Conservation (phyloP, 2,797 vertebrate genomes). For the Anolis apletophallus region DNA sequence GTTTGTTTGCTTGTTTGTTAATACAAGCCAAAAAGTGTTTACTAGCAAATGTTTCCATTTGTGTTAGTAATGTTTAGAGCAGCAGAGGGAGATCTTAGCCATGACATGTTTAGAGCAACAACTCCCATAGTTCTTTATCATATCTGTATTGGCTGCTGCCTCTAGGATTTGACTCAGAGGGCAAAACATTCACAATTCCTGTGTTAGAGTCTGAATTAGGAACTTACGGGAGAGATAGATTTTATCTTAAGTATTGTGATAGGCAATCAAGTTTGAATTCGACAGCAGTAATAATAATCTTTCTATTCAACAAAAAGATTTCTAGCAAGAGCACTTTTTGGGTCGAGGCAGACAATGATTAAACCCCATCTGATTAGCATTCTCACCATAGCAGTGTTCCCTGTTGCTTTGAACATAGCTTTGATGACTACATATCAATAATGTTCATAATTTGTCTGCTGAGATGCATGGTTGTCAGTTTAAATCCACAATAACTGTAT, state of each 20-base stretch:
- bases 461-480: constrained; percentile 20
- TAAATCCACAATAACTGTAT: neutral
- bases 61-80: too few species aligned
- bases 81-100: too few species aligned
- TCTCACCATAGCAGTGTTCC: neutral
- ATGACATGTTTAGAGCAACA: too few species aligned
- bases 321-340: constrained; percentile 12
- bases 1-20: fast-evolving
- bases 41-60: too few species aligned
- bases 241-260: neutral
- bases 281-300: neutral
- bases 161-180: too few species aligned
- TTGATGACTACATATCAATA: constrained; percentile 4
- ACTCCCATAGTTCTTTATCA: too few species aligned
- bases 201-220: neutral
- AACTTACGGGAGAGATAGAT: neutral
- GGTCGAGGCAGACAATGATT: constrained; percentile 10
- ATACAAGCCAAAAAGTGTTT: too few species aligned
- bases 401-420: constrained; percentile 35
- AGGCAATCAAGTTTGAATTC: constrained; percentile 2
- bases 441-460: constrained; percentile 19
- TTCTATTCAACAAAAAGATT: constrained; percentile 31
- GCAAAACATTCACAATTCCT: too few species aligned
- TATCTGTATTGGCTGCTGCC: too few species aligned
- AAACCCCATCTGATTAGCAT: neutral